Percentiles rank a stretch among this genome's conserved stretches.
Conservation (phyloP, 1,140 invertebrate species). For the Calephelis virginiensis region DNA sequence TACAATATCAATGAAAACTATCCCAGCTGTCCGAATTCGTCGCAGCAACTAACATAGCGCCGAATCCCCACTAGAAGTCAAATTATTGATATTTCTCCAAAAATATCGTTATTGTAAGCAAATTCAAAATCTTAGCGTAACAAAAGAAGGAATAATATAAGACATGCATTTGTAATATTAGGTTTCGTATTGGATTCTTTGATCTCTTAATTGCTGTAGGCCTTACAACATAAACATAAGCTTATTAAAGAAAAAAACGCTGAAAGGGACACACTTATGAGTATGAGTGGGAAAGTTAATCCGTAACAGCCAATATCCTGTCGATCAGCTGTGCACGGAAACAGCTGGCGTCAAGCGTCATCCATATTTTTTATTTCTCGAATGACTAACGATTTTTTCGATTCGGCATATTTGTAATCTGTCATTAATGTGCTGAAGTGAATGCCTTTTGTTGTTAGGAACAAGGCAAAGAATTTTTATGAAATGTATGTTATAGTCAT, state of each 20-base stretch:
- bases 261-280: constrained; percentile 14
- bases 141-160: too few relatives aligned
- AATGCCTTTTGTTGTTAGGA: neutral
- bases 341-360: constrained; percentile 41
- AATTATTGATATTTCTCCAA: too few relatives aligned
- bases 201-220: constrained; percentile 7
- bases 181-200: too few relatives aligned
- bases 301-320: constrained; percentile 48
- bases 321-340: constrained; percentile 50
- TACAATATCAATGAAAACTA: too few relatives aligned
- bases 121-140: too few relatives aligned
- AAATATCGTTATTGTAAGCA: too few relatives aligned
- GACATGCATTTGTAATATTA: too few relatives aligned
- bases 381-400: constrained; percentile 40
- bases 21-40: too few relatives aligned
- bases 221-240: neutral
- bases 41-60: too few relatives aligned
- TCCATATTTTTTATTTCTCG: constrained; percentile 39
- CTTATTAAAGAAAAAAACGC: constrained; percentile 6
- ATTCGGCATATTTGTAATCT: constrained; percentile 18
- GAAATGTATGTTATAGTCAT: too few relatives aligned
- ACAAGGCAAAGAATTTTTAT: too few relatives aligned
- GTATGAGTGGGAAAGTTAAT: constrained; percentile 25
- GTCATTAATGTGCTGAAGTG: constrained; percentile 1
- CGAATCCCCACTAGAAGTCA: too few relatives aligned